phyloP scores from a whole-genome alignment of 2,888 invertebrate genomes.

The Deilephila porcellus region DNA sequence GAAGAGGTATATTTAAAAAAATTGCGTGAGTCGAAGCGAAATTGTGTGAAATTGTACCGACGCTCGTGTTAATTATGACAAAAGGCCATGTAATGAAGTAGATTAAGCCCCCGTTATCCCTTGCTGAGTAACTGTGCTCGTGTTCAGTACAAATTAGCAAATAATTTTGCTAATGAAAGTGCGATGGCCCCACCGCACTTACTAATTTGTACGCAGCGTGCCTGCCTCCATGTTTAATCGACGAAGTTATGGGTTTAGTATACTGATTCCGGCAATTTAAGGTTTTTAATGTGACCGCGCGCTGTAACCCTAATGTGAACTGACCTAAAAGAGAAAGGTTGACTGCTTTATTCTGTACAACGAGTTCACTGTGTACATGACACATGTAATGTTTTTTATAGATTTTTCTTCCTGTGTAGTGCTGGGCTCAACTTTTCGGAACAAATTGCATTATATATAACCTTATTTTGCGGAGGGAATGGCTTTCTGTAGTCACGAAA shows the following conservation, averaged over 20 bases:
- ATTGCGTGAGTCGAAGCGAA: slow-evolving; percentile 12
- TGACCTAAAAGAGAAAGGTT: slow-evolving; percentile 23
- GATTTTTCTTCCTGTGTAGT: not conserved
- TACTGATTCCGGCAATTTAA: slow-evolving; percentile 50
- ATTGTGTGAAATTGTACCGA: slow-evolving; percentile 52
- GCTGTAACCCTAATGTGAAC: slow-evolving; percentile 17
- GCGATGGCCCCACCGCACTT: slow-evolving; percentile 54
- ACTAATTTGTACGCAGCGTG: slow-evolving; percentile 56
- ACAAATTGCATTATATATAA: slow-evolving; percentile 24
- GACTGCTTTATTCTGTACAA: slow-evolving; percentile 6
- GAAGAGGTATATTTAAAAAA: not conserved
- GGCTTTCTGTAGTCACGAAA: slow-evolving; percentile 1
- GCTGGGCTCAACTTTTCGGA: not conserved
- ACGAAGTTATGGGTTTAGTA: slow-evolving; percentile 52
- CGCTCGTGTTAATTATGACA: slow-evolving; percentile 67
- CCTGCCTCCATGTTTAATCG: slow-evolving; percentile 47
- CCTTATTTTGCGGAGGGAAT: slow-evolving; percentile 10
- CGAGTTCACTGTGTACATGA: slow-evolving; percentile 4
- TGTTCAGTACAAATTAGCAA: slow-evolving; percentile 74
- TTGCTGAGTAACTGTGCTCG: slow-evolving; percentile 61
- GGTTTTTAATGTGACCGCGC: slow-evolving; percentile 41
- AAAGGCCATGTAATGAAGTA: slow-evolving; percentile 69
- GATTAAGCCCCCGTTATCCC: slow-evolving; percentile 54
- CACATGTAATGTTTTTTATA: slow-evolving; percentile 2
- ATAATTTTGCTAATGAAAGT: slow-evolving; percentile 76